Base-by-base conservation (phyloP, 2,888 invertebrate genomes). In the Scaptomyza polygonia region DNA sequence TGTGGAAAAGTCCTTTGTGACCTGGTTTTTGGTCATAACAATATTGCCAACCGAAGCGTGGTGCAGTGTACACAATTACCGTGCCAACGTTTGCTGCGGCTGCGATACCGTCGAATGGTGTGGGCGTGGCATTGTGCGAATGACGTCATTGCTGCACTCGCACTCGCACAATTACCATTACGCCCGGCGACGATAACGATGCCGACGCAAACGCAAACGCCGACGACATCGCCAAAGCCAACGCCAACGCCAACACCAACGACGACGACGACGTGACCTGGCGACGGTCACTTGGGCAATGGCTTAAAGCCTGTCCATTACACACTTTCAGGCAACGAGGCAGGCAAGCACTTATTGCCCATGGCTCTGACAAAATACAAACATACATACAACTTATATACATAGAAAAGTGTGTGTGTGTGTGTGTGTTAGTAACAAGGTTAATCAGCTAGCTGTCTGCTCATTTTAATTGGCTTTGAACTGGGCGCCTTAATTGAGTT, bases 1-100 rank as follows among this genome's bases (percentile, higher is more conserved):
- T 14, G 53, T 40, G 57, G 57, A 56, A 75, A 71, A 72, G 72
- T 88, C 81, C 79, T 84, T 85, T 87, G 83, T 88, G 89, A 88
- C 89, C 88, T 88, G 88, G 88, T 89, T 85, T 89, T 88, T 75
- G 88, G 83, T 80, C 88, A 85, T 80, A 79, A 80, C 80, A 79
- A 80, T 77, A 88, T 81, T 84, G 87, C 83, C 81, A 78, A 77
- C 72, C 71, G 67, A 85, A 88, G 76, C 77, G 78, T 72, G 72
- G 77, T 65, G 88, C 88, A 73, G 67, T 78, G 88, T 72, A 88
- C 78, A 84, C 82, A 83, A 83, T 83, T 83, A 83, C 82, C 88
- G 82, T 86, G 86, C 83, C 88, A 82, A 82, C 79, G 67, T 86
- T 73, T 79, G 67, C 72, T 62, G 65, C 16, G 8, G 39, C 39